phyloP scores from a whole-genome alignment of 2,113 vertebrate species.

The Clupea harengus region DNA sequence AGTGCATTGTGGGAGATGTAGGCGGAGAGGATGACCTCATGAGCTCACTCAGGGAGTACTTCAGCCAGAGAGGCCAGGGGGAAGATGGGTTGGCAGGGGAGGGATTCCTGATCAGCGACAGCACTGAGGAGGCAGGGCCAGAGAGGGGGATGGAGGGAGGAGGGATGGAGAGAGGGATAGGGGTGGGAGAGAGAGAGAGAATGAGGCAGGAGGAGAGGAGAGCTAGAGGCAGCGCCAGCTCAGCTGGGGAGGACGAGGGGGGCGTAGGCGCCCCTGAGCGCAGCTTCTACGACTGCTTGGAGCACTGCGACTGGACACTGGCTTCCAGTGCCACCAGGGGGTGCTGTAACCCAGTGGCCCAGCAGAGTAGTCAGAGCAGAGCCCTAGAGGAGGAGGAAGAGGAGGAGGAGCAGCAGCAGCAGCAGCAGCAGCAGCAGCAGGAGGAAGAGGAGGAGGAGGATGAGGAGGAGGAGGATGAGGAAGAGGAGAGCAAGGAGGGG shows the following conservation, averaged over 20 bases:
- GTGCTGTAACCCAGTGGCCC: slow-evolving; percentile 54
- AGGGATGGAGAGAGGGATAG: slow-evolving; percentile 41
- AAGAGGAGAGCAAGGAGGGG: slow-evolving; percentile 40
- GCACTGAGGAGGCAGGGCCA: slow-evolving; percentile 6
- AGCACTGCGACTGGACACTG: slow-evolving; percentile 66
- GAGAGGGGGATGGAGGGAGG: slow-evolving; percentile 23
- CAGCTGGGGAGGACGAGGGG: slow-evolving; percentile 59
- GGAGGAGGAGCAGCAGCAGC: neutral
- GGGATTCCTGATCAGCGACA: neutral
- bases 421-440: neutral
- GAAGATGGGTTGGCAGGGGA: slow-evolving; percentile 68
- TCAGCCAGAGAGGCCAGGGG: slow-evolving; percentile 77
- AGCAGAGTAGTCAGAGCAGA: slow-evolving; percentile 17
- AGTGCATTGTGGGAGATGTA: neutral
- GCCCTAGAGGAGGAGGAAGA: neutral
- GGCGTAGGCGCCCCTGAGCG: slow-evolving; percentile 51
- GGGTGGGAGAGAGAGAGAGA: slow-evolving; percentile 46
- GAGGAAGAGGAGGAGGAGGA: slow-evolving; percentile 33
- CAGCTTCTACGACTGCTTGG: slow-evolving; percentile 72
- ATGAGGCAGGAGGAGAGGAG: slow-evolving; percentile 59
- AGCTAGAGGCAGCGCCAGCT: slow-evolving; percentile 56
- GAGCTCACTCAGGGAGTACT: slow-evolving; percentile 88
- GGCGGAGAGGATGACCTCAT: slow-evolving; percentile 88
- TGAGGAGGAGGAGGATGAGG: slow-evolving; percentile 37
- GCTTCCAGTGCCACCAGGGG: slow-evolving; percentile 38